Evolutionary conservation across 2,888 invertebrate genomes (phyloP), one percentile per base, ranked within the genome.

Genomic region (Acanthosepion lycidas): DNA sequence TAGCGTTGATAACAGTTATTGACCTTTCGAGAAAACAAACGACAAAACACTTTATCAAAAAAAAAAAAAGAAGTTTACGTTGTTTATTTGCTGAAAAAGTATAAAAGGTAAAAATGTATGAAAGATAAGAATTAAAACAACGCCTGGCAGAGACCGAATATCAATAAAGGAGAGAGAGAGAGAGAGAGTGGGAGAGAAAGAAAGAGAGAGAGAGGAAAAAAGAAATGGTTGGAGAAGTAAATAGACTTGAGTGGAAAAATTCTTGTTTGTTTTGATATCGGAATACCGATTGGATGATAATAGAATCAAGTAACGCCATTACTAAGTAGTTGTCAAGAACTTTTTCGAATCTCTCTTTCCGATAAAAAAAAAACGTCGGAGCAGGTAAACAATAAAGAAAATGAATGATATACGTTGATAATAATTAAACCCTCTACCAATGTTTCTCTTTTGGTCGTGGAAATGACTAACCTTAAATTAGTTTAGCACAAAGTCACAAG

Each of bases 261-360:
- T 33, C 78, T n/a, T n/a, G 78, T 78, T 33, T n/a, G 78, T 78
- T 78, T 78, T 33, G 78, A 12, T 78, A n/a, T 78, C 78, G 78
- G 78, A n/a, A 78, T 78, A 78, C 78, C 78, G 78, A 78, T 78
- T 78, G 78, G 9, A n/a, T 12, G 78, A 78, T 78, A 78, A 33
- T n/a, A 78, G n/a, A 78, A 78, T 78, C 15, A n/a, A 33, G 23
- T 8, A 78, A 33, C 78, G 15, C 8, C 78, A 78, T 78, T 33
- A 78, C 78, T 78, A 33, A 78, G 78, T 78, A 78, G 78, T 78
- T 78, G 78, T 78, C n/a, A 78, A 78, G 78, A 78, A 78, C n/a
- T 15, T 33, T 12, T 33, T 78, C 18, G 15, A 78, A 78, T 78
- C 78, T n/a, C 5, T 78, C n/a, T 33, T 33, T n/a, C n/a, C n/a